Evolutionary conservation across 1,140 invertebrate genomes (phyloP).

Genomic region (Neodiprion lecontei): DNA sequence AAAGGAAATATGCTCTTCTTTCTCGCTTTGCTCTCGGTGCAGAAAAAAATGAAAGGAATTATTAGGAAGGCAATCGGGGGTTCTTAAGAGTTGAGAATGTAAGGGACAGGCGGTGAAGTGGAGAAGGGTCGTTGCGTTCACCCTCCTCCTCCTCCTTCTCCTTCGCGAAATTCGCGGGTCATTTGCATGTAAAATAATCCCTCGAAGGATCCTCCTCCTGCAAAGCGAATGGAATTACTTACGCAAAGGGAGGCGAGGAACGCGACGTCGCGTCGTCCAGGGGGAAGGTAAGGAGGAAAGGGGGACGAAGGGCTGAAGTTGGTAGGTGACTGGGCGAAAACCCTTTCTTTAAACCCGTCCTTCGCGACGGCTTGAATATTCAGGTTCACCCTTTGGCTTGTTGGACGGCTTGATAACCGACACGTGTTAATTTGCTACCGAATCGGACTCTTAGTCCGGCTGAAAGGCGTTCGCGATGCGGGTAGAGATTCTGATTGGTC

Average conservation of each 20-base stretch:
- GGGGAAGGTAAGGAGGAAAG: too few species aligned
- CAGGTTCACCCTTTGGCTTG: not conserved
- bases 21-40: too few species aligned
- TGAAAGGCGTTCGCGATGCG: too few species aligned
- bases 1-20: too few species aligned
- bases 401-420: not conserved
- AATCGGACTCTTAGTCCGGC: too few species aligned
- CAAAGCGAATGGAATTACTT: not conserved
- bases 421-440: not conserved
- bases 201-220: not conserved
- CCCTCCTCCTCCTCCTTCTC: too few species aligned
- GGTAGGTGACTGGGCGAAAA: not conserved
- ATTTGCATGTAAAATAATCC: not conserved
- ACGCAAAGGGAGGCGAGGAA: not conserved
- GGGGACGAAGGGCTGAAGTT: not conserved
- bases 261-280: not conserved
- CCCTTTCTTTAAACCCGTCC: not conserved
- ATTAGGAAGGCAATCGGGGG: too few species aligned
- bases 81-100: too few species aligned
- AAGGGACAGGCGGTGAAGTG: too few species aligned
- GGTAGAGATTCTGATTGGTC: too few species aligned
- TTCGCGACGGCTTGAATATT: not conserved
- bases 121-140: too few species aligned
- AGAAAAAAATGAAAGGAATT: too few species aligned
- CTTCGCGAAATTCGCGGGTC: not conserved